Evolutionary conservation across 2,797 vertebrate species (phyloP).

Genomic region (Microchirus variegatus): DNA sequence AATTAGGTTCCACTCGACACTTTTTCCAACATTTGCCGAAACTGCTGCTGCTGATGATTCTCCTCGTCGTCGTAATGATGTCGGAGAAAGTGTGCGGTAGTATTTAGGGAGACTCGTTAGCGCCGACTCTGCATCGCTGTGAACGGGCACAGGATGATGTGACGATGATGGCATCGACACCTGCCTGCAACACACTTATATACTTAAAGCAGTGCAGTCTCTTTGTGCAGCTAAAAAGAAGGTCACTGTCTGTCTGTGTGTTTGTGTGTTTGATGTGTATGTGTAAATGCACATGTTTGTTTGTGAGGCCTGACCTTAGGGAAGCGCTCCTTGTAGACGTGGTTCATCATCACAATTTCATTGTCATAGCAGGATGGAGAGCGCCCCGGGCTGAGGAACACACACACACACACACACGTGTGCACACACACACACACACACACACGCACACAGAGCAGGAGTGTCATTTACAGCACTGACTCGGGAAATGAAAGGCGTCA

Average conservation of each 20-base stretch:
- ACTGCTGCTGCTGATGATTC: background rate
- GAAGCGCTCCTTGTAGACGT: slow-evolving; percentile 96
- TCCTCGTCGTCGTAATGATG: background rate
- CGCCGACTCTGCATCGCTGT: background rate
- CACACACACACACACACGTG: slow-evolving; percentile 65
- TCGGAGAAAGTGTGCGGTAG: background rate
- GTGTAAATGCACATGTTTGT: slow-evolving; percentile 26
- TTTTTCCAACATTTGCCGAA: background rate
- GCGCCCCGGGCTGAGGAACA: slow-evolving; percentile 81
- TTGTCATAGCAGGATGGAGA: slow-evolving; percentile 91
- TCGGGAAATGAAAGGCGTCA: slow-evolving; percentile 34
- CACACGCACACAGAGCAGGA: slow-evolving; percentile 60
- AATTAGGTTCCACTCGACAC: background rate
- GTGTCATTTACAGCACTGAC: slow-evolving; percentile 37
- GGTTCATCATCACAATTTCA: slow-evolving; percentile 97
- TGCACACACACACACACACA: slow-evolving; percentile 69
- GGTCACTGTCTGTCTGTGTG: background rate
- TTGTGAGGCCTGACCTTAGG: slow-evolving; percentile 87
- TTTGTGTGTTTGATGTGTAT: slow-evolving; percentile 13
- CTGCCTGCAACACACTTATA: background rate
- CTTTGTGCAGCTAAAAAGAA: background rate
- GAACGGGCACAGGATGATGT: background rate
- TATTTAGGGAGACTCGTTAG: background rate
- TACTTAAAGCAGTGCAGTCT: too few species aligned
- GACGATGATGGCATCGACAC: background rate